phyloP scores from a whole-genome alignment of 2,113 vertebrate species.

The Bujurquina vittata region DNA sequence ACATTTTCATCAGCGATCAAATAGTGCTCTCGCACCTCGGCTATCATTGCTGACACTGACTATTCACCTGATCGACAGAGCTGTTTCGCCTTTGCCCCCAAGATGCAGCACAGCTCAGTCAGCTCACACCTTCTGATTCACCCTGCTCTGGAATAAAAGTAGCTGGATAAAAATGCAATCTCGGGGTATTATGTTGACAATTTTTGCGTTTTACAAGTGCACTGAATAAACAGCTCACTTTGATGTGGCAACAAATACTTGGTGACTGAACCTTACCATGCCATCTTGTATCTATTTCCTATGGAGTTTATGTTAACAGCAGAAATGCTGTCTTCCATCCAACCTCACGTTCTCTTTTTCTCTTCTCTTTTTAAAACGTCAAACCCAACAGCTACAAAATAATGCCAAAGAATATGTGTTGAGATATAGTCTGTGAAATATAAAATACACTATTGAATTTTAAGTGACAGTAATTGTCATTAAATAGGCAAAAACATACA shows the following conservation, averaged over 20 bases:
- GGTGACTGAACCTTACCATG: neutral
- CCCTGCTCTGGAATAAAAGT: neutral
- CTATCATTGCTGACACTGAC: neutral
- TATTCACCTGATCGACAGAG: neutral
- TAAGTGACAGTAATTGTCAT: neutral
- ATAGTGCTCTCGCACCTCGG: neutral
- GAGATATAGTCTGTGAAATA: neutral
- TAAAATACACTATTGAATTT: neutral
- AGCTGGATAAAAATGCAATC: neutral
- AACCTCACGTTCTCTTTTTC: neutral
- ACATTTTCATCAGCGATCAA: constrained; percentile 3
- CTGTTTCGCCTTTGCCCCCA: neutral
- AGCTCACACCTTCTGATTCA: neutral
- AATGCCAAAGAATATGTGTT: neutral
- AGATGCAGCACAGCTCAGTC: neutral
- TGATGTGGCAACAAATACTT: neutral
- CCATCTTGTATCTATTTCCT: neutral
- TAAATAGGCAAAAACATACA: neutral
- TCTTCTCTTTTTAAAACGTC: neutral
- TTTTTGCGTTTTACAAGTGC: neutral
- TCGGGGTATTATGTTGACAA: neutral
- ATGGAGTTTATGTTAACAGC: neutral
- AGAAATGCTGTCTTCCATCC: neutral
- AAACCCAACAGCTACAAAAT: neutral
- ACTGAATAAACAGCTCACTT: neutral